Evolutionary conservation across 2,888 invertebrate species (phyloP).

Genomic region (Eupithecia dodoneata): DNA sequence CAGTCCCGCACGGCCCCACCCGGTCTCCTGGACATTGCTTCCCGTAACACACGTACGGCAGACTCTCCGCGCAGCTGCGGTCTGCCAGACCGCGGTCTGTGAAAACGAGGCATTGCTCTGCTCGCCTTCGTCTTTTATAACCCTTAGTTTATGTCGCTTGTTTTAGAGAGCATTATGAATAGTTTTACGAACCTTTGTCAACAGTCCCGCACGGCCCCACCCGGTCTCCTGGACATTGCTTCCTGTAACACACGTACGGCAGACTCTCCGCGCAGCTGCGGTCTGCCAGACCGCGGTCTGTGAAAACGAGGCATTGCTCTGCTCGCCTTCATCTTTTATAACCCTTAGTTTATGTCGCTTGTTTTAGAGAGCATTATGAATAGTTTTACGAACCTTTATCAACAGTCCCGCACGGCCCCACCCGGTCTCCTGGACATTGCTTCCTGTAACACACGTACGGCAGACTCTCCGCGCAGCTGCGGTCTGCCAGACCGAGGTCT

Average conservation of each 20-base stretch:
- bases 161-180: too few species aligned
- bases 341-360: background rate
- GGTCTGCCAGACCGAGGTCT: conserved; percentile 12
- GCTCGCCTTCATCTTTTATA: background rate
- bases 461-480: conserved; percentile 16
- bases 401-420: conserved; percentile 19
- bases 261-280: too few species aligned
- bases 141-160: background rate
- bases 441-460: conserved; percentile 30
- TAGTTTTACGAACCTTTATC: conserved; percentile 21
- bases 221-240: conserved; percentile 14
- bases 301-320: conserved; percentile 19
- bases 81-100: conserved; percentile 7
- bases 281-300: background rate
- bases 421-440: conserved; percentile 9
- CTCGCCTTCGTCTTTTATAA: background rate
- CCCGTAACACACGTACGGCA: conserved; percentile 26
- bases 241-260: conserved; percentile 29
- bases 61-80: conserved; percentile 12
- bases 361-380: too few species aligned
- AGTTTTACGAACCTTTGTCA: conserved; percentile 22
- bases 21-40: conserved; percentile 10
- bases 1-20: too few species aligned
- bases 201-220: conserved; percentile 19
- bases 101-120: background rate